phyloP scores from a whole-genome alignment of 2,113 vertebrate species.

The Archilochus colubris region DNA sequence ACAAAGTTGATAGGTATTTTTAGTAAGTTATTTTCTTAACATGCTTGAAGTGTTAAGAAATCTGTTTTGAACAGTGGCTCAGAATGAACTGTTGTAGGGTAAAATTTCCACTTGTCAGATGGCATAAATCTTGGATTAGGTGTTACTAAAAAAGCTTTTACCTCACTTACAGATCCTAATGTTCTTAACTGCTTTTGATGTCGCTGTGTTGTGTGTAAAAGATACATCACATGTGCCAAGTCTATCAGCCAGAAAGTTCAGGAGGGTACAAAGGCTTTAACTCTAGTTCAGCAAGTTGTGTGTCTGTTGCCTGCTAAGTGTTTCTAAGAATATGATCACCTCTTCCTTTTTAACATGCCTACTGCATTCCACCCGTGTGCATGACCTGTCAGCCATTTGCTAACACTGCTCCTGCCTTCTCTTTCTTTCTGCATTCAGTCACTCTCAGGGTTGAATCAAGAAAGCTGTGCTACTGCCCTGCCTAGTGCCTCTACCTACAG shows the following conservation, averaged over 20 bases:
- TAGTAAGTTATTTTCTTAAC: neutral
- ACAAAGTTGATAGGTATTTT: neutral
- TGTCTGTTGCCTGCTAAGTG: neutral
- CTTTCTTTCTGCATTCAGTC: slow-evolving; percentile 68
- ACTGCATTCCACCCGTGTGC: neutral
- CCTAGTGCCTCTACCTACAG: slow-evolving; percentile 69
- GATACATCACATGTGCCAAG: neutral
- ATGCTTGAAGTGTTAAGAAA: neutral
- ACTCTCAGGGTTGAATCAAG: slow-evolving; percentile 66
- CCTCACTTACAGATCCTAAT: neutral
- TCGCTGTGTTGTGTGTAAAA: neutral
- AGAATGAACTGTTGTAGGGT: neutral
- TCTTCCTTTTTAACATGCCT: slow-evolving; percentile 26
- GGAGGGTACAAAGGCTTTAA: neutral
- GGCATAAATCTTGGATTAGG: neutral
- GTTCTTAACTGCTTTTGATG: neutral
- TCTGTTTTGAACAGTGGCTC: neutral
- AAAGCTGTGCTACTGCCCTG: slow-evolving; percentile 65
- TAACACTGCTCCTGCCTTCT: slow-evolving; percentile 67
- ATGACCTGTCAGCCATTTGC: neutral
- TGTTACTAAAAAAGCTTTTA: neutral
- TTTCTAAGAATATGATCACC: neutral
- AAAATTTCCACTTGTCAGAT: neutral
- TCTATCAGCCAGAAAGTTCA: neutral
- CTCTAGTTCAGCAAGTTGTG: neutral